Base-by-base conservation (phyloP, 2,797 vertebrate species). In the Pseudomugil gertrudae region DNA sequence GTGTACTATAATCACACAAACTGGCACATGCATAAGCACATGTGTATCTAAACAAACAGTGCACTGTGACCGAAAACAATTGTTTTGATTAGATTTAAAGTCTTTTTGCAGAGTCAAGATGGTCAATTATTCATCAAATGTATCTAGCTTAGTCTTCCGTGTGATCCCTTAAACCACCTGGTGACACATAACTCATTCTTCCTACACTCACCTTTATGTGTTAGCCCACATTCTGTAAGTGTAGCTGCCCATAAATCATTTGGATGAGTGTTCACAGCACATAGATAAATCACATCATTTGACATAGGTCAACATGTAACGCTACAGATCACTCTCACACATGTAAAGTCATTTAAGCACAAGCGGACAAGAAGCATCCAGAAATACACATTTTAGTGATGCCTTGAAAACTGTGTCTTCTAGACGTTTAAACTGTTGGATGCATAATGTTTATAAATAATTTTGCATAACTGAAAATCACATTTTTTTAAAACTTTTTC, bases 181-280 rank as follows among this genome's bases (percentile, higher is more conserved):
- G 51, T 32, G 1, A 57, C 1, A 23, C 76, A 84, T 86, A 80
- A 79, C 82, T 89, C 83, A 75, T 54, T 36, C 63, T 57, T 48
- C 36, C 45, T 19, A 53, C 51, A 6, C 51, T 85, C 84, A 84
- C 84, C 79, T 83, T 75, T 73, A 55, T 70, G 77, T 84, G 57
- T 58, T 66, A 74, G 69, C 80, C 84, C 36, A 21, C 84, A 77
- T 65, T 64, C 77, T 78, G 84, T 85, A 80, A 88, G 80, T 55
- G 72, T 78, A 68, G 78, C 72, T 38, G 84, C 58, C 76, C 87
- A 87, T 91, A 90, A 89, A 90, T 50, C 89, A 86, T 84, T 83
- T 66, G 53, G 75, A 76, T 59, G 68, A 81, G 58, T 30, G 33
- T 70, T 63, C 61, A 68, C 74, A 58, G 62, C 75, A 33, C 50